Base-by-base conservation (phyloP, 2,797 vertebrate species). In the Lutjanus campechanus region DNA sequence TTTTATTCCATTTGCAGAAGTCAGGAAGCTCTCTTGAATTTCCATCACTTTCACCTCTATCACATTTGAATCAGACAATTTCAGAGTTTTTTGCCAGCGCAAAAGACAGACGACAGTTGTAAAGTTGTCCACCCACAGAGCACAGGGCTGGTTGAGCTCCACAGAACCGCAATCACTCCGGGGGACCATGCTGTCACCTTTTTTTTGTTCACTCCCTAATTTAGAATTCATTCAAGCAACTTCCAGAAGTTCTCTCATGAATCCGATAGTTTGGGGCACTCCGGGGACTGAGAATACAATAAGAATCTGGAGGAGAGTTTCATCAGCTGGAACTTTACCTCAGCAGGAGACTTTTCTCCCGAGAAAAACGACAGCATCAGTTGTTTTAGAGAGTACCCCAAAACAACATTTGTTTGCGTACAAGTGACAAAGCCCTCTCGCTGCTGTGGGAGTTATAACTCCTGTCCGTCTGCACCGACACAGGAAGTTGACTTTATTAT, bases 141-240 rank as follows among this genome's bases (percentile, higher is more conserved):
- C 11, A 36, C 49, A 53, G 11, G 20, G 19, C 10, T 50, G 55
- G 11, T 53, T 2, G 43, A 58, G 60, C 49, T 73, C n/a, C 61
- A 56, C 58, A 56, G 50, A n/a, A 63, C 41, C 20, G 59, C 3
- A 0, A n/a, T 1, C 25, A 36, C 62, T 25, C 16, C 16, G 16
- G 64, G 25, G n/a, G 55, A 53, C 67, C 25, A 11, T 19, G 25
- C 43, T 6, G 29, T 75, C 66, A 69, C 47, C 58, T 66, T 60
- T 58, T 58, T 17, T 66, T 77, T 11, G 6, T 67, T 68, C 59
- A 20, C 40, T 80, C 49, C 25, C 51, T 74, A 11, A 51, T 50
- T 61, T 61, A 60, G 64, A 76, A 53, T 67, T 73, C 47, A 19
- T 41, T 64, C 50, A 7, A 36, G 60, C 58, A 53, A 50, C 50